Evolutionary conservation across 2,113 vertebrate species (phyloP).

Genomic region (Coregonus clupeaformis): DNA sequence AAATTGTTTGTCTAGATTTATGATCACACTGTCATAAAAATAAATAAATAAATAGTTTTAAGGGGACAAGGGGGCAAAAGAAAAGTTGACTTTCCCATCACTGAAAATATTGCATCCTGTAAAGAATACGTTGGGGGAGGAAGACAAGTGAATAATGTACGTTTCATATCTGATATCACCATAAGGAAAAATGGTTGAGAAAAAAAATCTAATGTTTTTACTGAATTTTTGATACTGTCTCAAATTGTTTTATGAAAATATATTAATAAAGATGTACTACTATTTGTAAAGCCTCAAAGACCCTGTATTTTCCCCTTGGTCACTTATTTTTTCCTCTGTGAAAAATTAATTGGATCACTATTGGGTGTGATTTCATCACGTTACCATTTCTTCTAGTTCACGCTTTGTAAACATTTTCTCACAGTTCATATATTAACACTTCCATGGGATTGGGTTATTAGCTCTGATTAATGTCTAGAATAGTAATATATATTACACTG

Average conservation of each 20-base stretch:
- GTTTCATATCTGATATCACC: constrained; percentile 72
- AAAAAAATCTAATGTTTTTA: constrained; percentile 76
- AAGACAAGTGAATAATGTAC: constrained; percentile 72
- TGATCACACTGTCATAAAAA: constrained; percentile 49
- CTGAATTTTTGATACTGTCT: constrained; percentile 78
- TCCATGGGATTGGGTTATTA: background rate
- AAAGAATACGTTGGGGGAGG: constrained; percentile 53
- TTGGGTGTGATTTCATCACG: background rate
- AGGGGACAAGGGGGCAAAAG: constrained; percentile 54
- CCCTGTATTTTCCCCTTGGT: constrained; percentile 44
- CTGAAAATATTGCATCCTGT: constrained; percentile 60
- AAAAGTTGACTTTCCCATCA: constrained; percentile 57
- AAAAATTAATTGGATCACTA: background rate
- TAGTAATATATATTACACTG: too few relatives aligned
- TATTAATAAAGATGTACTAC: constrained; percentile 77
- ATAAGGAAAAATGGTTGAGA: constrained; percentile 63
- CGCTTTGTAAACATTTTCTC: background rate
- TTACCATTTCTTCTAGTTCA: background rate
- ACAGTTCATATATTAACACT: background rate
- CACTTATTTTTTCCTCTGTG: background rate
- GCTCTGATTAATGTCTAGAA: too few relatives aligned
- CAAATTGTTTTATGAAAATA: constrained; percentile 78
- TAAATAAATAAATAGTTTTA: constrained; percentile 51
- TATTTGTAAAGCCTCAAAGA: constrained; percentile 73
- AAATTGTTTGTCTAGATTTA: constrained; percentile 70